These are phyloP conservation scores for Callipepla squamata DNA, from an alignment of 2,113 vertebrate genomes.

Conservation along the genomic window DNA sequence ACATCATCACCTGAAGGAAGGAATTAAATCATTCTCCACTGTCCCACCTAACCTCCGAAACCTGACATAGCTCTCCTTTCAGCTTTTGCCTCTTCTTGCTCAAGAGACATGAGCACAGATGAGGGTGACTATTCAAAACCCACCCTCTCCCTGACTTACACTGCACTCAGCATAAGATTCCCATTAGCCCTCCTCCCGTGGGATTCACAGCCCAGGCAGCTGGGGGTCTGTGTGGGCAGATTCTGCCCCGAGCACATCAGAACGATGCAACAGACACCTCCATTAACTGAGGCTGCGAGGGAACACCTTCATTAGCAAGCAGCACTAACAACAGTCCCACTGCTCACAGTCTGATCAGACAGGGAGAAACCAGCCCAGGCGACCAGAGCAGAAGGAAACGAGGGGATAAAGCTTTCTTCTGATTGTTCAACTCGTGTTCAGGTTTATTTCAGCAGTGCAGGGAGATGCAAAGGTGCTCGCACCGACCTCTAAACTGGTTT, in stretches of 20 bases:
- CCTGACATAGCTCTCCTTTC: background rate
- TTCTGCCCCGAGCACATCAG: accelerated
- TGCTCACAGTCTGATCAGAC: accelerated
- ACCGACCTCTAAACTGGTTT: accelerated
- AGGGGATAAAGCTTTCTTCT: background rate
- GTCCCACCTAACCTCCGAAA: background rate
- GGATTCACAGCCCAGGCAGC: accelerated
- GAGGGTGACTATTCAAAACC: background rate
- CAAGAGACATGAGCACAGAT: background rate
- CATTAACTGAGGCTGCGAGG: accelerated
- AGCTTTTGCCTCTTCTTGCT: background rate
- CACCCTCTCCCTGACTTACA: background rate
- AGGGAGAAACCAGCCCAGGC: accelerated
- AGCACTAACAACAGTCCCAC: background rate
- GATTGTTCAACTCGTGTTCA: accelerated
- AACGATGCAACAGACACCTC: background rate
- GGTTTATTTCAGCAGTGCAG: accelerated
- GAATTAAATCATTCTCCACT: background rate
- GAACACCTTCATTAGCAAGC: accelerated
- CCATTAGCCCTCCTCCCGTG: background rate
- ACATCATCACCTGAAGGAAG: background rate
- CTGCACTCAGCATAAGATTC: accelerated
- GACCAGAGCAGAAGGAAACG: accelerated
- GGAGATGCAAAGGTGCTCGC: accelerated
- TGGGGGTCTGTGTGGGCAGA: accelerated